phyloP scores from a whole-genome alignment of 2,113 vertebrate species.

The Zeus faber region DNA sequence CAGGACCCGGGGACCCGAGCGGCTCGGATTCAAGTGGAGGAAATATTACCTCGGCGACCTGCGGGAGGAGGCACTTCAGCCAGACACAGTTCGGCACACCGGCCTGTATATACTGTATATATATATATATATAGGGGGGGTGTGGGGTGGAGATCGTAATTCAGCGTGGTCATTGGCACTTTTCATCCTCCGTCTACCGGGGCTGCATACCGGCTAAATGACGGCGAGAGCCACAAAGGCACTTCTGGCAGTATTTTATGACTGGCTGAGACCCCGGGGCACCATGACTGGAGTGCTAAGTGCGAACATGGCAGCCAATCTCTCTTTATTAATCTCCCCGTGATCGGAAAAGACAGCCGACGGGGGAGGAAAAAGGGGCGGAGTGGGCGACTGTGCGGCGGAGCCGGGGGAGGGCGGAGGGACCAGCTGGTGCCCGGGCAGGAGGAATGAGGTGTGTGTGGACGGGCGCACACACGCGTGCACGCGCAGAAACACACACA shows the following conservation, averaged over 20 bases:
- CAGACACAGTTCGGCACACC: conserved; percentile 51
- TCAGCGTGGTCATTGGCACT: conserved; percentile 49
- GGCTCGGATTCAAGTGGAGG: too few species aligned
- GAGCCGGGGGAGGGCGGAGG: too few species aligned
- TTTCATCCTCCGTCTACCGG: conserved; percentile 49
- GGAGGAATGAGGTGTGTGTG: conserved; percentile 33
- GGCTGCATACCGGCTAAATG: conserved; percentile 53
- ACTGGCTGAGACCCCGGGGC: conserved; percentile 44
- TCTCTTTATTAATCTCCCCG: conserved; percentile 51
- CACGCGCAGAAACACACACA: too few species aligned
- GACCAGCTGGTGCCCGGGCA: too few species aligned
- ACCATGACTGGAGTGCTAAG: conserved; percentile 42
- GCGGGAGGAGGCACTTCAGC: conserved; percentile 58
- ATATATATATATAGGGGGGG: conserved; percentile 45
- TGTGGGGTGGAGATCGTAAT: conserved; percentile 50
- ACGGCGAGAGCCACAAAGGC: conserved; percentile 52
- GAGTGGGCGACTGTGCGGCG: conserved; percentile 14
- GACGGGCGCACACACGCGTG: background rate
- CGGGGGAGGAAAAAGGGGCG: conserved; percentile 14
- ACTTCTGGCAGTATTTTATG: conserved; percentile 49
- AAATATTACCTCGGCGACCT: conserved; percentile 63
- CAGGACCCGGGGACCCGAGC: too few species aligned
- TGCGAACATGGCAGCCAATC: conserved; percentile 57
- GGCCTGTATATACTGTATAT: too few species aligned
- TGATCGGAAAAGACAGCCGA: conserved; percentile 36